Base-by-base conservation (phyloP, 2,113 vertebrate species). In the Entomyzon cyanotis region DNA sequence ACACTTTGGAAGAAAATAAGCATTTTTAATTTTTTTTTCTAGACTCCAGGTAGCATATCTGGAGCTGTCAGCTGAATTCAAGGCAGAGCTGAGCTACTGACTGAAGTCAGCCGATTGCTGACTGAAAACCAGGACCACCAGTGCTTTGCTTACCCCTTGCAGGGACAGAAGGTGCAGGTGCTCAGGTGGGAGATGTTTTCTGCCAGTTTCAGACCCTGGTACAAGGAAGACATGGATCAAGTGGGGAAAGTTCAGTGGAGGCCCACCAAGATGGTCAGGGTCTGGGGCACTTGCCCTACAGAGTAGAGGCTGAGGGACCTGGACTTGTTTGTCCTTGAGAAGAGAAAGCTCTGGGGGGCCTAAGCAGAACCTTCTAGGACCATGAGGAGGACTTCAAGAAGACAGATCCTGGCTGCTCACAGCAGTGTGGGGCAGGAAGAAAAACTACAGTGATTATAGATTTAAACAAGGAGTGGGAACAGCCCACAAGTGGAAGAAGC, bases 131-230 rank as follows among this genome's bases (percentile, higher is more conserved):
- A 64, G 37, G 11, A 25, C 30, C 39, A 59, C 7, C 22, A 37
- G 22, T 31, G 22, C 8, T 23, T 58, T 28, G 19, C 70, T 84
- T 56, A 65, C 11, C 49, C 30, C 47, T 79, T 79, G 49, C 52
- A 76, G 53, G 22, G 49, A 6, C 1, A 20, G 31, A 59, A 37
- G 50, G 28, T 37, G 62, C 1, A 4, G 23, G 20, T 76, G 47
- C 30, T 69, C 3, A 0, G 11, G 25, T 15, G 0, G 25, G 10
- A 30, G 19, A 46, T 0, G 9, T 27, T 33, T 19, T 74, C 84
- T 84, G 21, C 65, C 35, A 8, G 5, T 59, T 85, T 71, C 71
- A 47, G 27, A 7, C 10, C 30, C 12, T 27, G 10, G 19, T 49
- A 53, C 21, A 60, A 79, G 60, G 67, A 70, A 59, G 35, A 35